Evolutionary conservation across 2,888 invertebrate genomes (phyloP).

Genomic region (Apamea epomidion): DNA sequence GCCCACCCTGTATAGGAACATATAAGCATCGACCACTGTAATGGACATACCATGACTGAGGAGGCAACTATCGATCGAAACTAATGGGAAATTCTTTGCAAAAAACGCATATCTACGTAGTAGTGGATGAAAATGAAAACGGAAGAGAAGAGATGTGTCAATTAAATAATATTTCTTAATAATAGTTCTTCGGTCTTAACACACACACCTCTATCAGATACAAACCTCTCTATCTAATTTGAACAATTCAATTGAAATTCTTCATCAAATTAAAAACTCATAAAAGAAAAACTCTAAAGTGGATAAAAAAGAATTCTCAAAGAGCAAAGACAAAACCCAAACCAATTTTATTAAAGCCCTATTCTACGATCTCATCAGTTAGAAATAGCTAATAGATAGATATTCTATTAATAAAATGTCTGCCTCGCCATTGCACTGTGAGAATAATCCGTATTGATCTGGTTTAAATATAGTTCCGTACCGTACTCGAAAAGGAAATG

Average conservation of each 20-base stretch:
- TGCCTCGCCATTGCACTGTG: constrained; percentile 77
- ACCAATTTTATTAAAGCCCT: constrained; percentile 36
- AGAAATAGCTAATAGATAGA: constrained; percentile 70
- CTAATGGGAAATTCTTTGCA: no score
- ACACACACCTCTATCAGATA: not conserved
- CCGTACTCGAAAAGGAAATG: constrained; percentile 62
- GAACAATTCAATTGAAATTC: not conserved
- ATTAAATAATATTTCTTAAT: not conserved
- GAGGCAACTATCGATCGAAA: no score
- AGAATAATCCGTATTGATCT: constrained; percentile 85
- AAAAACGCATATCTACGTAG: no score
- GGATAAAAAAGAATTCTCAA: constrained; percentile 3
- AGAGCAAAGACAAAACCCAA: not conserved
- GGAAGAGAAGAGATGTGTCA: not conserved
- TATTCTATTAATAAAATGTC: constrained; percentile 84
- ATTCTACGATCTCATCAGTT: constrained; percentile 43
- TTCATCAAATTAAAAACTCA: not conserved
- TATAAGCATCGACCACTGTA: not conserved
- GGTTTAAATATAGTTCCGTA: constrained; percentile 82
- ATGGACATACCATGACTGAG: not conserved
- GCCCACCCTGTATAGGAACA: not conserved
- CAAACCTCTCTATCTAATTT: no score
- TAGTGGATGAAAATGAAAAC: not conserved
- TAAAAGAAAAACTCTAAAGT: constrained; percentile 3
- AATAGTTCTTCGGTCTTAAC: not conserved